A percentile compares a stretch with the other conserved stretches of the same genome.
Conservation (phyloP, 2,113 vertebrate species). For the Todiramphus saurophagus region DNA sequence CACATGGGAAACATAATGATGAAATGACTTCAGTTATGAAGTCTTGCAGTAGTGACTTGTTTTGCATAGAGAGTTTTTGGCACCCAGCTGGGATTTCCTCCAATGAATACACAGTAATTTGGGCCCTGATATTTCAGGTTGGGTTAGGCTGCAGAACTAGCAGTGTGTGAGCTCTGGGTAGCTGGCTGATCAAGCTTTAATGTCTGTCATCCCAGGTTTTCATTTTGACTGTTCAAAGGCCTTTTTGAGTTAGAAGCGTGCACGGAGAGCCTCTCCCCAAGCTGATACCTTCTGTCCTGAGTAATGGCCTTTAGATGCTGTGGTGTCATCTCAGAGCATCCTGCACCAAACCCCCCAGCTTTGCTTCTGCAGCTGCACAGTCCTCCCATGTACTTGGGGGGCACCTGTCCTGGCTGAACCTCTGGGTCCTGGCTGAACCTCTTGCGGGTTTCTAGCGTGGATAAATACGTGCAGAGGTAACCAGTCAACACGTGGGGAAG, state of each 20-base stretch:
- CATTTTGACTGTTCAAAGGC: neutral
- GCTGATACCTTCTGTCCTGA: neutral
- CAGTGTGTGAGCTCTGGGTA: neutral
- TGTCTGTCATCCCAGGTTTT: neutral
- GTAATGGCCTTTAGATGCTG: neutral
- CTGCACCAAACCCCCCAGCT: neutral
- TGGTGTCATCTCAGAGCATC: neutral
- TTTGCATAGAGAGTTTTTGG: neutral
- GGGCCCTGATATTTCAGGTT: neutral
- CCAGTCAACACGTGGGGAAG: neutral
- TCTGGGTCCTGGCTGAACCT: neutral
- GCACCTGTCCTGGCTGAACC: neutral
- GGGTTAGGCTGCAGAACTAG: neutral
- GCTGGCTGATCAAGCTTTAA: neutral
- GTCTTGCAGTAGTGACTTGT: neutral
- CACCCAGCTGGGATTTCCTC: neutral
- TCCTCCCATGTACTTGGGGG: rapidly evolving
- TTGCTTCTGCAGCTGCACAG: neutral
- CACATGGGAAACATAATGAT: neutral
- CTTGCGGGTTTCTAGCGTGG: too few relatives aligned
- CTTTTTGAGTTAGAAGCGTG: neutral
- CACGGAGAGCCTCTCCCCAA: neutral
- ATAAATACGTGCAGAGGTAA: neutral
- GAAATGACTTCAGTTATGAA: neutral
- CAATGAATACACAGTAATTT: rapidly evolving